phyloP scores from a whole-genome alignment of 2,797 vertebrate genomes.

The Gallinago nigripennis region DNA sequence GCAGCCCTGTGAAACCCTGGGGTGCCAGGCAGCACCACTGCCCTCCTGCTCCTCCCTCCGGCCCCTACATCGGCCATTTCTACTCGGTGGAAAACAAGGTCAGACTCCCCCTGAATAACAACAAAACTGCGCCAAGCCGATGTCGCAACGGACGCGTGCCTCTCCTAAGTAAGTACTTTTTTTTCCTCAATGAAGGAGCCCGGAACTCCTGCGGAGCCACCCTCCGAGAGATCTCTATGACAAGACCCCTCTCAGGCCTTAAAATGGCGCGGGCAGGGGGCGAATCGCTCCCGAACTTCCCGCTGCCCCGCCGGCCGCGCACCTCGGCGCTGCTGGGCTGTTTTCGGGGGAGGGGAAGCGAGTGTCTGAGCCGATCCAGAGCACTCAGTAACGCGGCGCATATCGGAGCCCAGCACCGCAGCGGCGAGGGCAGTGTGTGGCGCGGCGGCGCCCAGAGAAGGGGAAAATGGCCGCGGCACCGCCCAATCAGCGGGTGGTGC shows the following conservation, averaged over 20 bases:
- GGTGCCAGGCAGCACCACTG: rapidly evolving
- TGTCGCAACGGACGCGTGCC: rapidly evolving
- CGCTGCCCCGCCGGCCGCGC: rapidly evolving
- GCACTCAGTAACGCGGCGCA: rapidly evolving
- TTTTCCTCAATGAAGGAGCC: neutral
- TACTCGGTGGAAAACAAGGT: rapidly evolving
- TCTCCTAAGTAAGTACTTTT: rapidly evolving
- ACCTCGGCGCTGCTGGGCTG: too few relatives aligned
- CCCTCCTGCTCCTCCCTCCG: neutral
- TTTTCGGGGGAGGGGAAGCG: rapidly evolving
- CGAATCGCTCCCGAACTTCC: neutral
- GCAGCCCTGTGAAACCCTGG: rapidly evolving
- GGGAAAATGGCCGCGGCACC: neutral
- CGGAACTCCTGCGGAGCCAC: rapidly evolving
- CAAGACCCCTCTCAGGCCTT: neutral
- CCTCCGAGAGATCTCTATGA: rapidly evolving
- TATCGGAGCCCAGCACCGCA: rapidly evolving
- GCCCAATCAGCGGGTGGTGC: constrained; percentile 25
- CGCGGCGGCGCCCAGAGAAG: rapidly evolving
- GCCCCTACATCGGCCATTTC: rapidly evolving
- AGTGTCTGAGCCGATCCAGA: rapidly evolving
- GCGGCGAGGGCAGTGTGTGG: rapidly evolving
- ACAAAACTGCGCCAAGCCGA: rapidly evolving
- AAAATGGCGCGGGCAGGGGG: neutral
- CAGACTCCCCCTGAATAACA: rapidly evolving